Base-by-base conservation (phyloP, 2,888 invertebrate genomes). In the Epinotia nisella region DNA sequence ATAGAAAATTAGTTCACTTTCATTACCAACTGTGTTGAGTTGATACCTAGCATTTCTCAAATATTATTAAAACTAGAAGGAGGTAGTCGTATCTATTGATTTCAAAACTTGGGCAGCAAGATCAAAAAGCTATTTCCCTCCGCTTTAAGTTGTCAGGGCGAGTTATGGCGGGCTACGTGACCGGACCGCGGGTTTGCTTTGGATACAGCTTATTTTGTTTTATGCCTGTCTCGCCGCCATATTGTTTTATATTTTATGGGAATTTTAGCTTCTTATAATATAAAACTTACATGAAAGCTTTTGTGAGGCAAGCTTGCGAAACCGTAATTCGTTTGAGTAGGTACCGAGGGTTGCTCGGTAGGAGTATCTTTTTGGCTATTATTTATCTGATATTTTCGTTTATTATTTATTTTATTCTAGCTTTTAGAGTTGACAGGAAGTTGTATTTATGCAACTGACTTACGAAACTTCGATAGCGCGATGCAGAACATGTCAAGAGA, bases 81-180 rank as follows among this genome's bases (percentile, higher is more conserved):
- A 15, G n/a, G n/a, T 39, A 59, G 66, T 39, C 71, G 49, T 49
- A 61, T 70, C 74, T 75, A 70, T 69, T 62, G 73, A 69, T 73
- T 73, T 76, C 74, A 65, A 76, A 79, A 76, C 75, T 80, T 78
- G 85, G 80, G 80, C 82, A 82, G 82, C 82, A 83, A 88, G 90
- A 90, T 90, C 91, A 90, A 90, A 90, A 87, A 88, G 87, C 87
- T 78, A 85, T 90, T 88, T 81, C 78, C 83, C 82, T 77, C 76
- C 82, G 82, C 85, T 90, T 85, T 83, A 85, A 87, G 84, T 86
- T 86, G 91, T 91, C 91, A 89, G 85, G 80, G 78, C 84, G 84
- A 90, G 87, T 90, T 91, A 90, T 84, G 79, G 83, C 79, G 81
- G 79, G 76, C 77, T 85, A 90, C 91, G 90, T 90, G 91, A 88